phyloP scores from a whole-genome alignment of 2,113 vertebrate species.

The Cranoglanis bouderius region DNA sequence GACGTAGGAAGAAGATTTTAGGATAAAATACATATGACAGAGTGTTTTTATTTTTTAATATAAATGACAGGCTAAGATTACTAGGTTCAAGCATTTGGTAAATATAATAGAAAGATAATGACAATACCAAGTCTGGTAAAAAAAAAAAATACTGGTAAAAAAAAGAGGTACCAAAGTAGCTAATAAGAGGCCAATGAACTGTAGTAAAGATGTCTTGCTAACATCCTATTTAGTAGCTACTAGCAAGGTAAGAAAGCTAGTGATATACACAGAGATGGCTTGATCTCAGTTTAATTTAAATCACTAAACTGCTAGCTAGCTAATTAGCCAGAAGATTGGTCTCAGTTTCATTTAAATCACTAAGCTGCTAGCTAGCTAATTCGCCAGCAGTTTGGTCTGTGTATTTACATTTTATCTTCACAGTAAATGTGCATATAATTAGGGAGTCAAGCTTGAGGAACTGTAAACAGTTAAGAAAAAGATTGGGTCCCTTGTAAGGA shows the following conservation, averaged over 20 bases:
- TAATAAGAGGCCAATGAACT: neutral
- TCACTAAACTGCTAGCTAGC: neutral
- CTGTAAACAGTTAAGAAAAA: neutral
- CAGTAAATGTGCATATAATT: neutral
- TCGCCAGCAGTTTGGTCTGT: neutral
- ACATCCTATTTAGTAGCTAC: neutral
- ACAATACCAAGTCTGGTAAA: neutral
- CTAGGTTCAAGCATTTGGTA: neutral
- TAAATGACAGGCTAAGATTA: neutral
- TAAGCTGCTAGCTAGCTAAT: neutral
- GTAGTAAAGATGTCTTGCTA: neutral
- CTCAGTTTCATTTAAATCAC: neutral
- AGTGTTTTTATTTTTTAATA: neutral
- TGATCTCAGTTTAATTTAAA: neutral
- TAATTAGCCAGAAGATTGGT: neutral
- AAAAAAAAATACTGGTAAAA: neutral
- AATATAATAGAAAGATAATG: neutral
- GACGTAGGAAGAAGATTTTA: conserved; percentile 29
- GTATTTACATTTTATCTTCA: neutral
- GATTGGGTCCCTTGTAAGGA: neutral
- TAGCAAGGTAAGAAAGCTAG: neutral
- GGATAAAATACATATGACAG: conserved; percentile 43
- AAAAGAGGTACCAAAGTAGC: neutral
- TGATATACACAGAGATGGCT: neutral
- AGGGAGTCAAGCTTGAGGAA: neutral